Evolutionary conservation across 2,797 vertebrate genomes (phyloP).

Genomic region (Iguana delicatissima): DNA sequence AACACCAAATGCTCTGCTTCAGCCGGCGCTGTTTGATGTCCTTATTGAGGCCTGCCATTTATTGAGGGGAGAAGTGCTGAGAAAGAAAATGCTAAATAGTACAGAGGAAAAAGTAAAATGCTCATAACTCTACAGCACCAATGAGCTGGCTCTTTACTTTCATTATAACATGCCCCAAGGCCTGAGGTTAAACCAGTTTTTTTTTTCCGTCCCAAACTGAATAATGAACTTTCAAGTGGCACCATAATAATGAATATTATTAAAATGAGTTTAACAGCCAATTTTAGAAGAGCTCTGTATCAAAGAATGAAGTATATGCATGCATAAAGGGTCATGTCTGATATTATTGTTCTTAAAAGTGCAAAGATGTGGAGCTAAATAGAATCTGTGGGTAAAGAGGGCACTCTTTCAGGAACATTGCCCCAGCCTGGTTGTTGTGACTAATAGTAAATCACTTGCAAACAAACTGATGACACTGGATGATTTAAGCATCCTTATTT

Average conservation of each 20-base stretch:
- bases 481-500: slow-evolving; percentile 63
- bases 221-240: slow-evolving; percentile 75
- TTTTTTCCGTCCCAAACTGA: slow-evolving; percentile 38
- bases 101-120: slow-evolving; percentile 33
- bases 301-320: slow-evolving; percentile 67
- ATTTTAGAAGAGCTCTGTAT: slow-evolving; percentile 69
- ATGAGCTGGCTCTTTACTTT: slow-evolving; percentile 52
- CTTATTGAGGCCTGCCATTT: slow-evolving; percentile 19
- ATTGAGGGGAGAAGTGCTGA: background rate
- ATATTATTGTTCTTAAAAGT: slow-evolving; percentile 41
- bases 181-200: slow-evolving; percentile 66
- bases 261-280: slow-evolving; percentile 78
- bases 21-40: slow-evolving; percentile 56
- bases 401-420: slow-evolving; percentile 25
- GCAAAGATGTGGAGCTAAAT: slow-evolving; percentile 40
- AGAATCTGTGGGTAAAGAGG: slow-evolving; percentile 44
- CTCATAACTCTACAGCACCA: slow-evolving; percentile 21
- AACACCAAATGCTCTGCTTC: slow-evolving; percentile 59
- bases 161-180: slow-evolving; percentile 79
- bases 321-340: slow-evolving; percentile 38
- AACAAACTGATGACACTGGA: slow-evolving; percentile 61
- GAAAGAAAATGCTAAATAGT: background rate
- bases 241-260: slow-evolving; percentile 77
- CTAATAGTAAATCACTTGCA: slow-evolving; percentile 56
- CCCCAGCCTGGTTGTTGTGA: slow-evolving; percentile 50